Evolutionary conservation across 2,888 invertebrate genomes (phyloP), one percentile per base, ranked within the genome.

Genomic region (Agrochola macilenta): DNA sequence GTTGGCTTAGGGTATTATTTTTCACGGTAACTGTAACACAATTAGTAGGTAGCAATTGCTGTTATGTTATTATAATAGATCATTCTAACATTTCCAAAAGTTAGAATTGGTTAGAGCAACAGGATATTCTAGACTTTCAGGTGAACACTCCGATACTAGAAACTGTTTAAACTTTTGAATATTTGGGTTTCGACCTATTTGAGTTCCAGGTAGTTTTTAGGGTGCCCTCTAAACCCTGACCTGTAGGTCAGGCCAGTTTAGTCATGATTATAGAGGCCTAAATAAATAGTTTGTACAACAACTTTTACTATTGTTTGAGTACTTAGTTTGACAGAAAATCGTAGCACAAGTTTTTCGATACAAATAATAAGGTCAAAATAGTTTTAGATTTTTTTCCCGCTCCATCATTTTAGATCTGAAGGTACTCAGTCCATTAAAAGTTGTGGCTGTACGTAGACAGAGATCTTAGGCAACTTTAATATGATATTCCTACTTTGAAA

Each of bases 111-210:
- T 64, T 20, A 17, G 5, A 23, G 3, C 4, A 61, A 65, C 23
- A 61, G 30, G 35, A 30, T 68, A 30, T 57, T 78, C 23, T 23
- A 39, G 49, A 30, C 39, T 78, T 78, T 26, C 30, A n/a, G 7
- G 26, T 8, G 17, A 46, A 35, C 46, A 52, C 9, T 58, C 5
- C 7, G 30, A 4, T 39, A 26, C 20, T 54, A n/a, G 49, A 26
- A 49, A 72, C n/a, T 30, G 2, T 64, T 52, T 26, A 58, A 79
- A 72, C 52, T 64, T 43, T 65, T 23, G 43, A 30, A 30, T 58
- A 57, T 64, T 39, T 64, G n/a, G 23, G 23, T 30, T 64, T 30
- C 11, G 20, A 79, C 43, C 17, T 52, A 12, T 52, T 30, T 57
- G 30, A n/a, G 72, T 64, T 78, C 9, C 8, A 39, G 39, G 5